These are phyloP conservation scores for Colletes latitarsis DNA, from an alignment of 1,140 invertebrate species.

Conservation along the genomic window DNA sequence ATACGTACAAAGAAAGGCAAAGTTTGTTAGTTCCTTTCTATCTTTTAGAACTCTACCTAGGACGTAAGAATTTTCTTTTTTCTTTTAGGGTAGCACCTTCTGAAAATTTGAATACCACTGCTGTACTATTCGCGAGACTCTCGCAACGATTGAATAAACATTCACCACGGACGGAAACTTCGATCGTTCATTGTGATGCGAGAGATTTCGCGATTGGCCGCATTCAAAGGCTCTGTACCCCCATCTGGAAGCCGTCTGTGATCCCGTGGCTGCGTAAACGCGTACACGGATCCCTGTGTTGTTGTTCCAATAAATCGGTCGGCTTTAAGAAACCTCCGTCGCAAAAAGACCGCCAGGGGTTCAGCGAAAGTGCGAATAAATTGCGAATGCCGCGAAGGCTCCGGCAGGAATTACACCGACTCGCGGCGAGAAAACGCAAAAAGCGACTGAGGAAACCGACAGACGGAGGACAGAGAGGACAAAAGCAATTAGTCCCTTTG, in stretches of 20 bases:
- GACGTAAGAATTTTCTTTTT: no score
- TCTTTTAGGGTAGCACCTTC: no score
- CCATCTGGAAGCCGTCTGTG: constrained; percentile 44
- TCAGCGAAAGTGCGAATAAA: constrained; percentile 30
- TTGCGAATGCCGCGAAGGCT: not conserved
- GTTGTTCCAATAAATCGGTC: constrained; percentile 67
- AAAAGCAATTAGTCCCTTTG: constrained; percentile 7
- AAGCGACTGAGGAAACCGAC: not conserved
- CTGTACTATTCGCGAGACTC: not conserved
- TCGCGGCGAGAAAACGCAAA: not conserved
- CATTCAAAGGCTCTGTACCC: constrained; percentile 21
- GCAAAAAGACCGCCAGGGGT: constrained; percentile 12
- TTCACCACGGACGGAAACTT: not conserved
- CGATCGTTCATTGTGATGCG: not conserved
- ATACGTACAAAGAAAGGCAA: no score
- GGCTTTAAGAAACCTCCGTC: constrained; percentile 53
- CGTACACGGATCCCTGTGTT: constrained; percentile 20
- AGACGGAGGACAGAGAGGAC: not conserved
- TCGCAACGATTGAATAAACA: no score
- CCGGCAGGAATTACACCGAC: not conserved
- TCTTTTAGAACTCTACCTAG: no score
- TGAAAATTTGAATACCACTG: no score
- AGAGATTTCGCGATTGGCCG: constrained; percentile 2
- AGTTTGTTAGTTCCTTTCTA: no score
- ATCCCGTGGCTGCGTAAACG: constrained; percentile 29